Evolutionary conservation across 2,888 invertebrate genomes (phyloP).

Genomic region (Erpobdella octoculata): DNA sequence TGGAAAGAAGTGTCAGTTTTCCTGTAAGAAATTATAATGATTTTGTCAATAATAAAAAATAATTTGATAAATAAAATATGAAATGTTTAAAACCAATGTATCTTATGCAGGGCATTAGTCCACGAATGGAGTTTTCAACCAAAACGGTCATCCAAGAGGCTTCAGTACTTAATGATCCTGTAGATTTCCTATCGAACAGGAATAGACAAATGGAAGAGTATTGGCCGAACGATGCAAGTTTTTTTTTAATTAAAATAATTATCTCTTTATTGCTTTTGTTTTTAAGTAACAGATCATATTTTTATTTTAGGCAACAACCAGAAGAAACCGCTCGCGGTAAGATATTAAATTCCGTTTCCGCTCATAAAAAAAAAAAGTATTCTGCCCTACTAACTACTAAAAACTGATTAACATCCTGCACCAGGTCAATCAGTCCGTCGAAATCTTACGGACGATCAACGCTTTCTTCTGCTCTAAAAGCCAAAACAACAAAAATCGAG

Average conservation of each 20-base stretch:
- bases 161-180: conserved; percentile 35
- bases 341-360: too few relatives aligned
- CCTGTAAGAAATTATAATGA: conserved; percentile 42
- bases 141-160: conserved; percentile 47
- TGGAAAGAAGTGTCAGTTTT: conserved; percentile 47
- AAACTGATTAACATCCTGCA: background rate
- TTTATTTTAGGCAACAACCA: background rate
- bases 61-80: background rate
- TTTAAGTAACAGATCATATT: background rate
- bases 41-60: background rate
- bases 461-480: conserved; percentile 7
- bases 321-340: background rate
- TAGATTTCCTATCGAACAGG: background rate
- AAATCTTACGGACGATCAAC: conserved; percentile 15
- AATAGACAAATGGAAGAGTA: background rate
- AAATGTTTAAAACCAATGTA: background rate
- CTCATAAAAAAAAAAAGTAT: too few relatives aligned
- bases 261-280: background rate
- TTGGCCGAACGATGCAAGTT: background rate
- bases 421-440: conserved; percentile 3
- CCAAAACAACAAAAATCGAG: background rate
- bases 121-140: conserved; percentile 49
- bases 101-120: conserved; percentile 48
- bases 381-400: background rate
- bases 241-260: background rate